Conservation (phyloP, 2,797 vertebrate genomes). For the Peromyscus attwateri region DNA sequence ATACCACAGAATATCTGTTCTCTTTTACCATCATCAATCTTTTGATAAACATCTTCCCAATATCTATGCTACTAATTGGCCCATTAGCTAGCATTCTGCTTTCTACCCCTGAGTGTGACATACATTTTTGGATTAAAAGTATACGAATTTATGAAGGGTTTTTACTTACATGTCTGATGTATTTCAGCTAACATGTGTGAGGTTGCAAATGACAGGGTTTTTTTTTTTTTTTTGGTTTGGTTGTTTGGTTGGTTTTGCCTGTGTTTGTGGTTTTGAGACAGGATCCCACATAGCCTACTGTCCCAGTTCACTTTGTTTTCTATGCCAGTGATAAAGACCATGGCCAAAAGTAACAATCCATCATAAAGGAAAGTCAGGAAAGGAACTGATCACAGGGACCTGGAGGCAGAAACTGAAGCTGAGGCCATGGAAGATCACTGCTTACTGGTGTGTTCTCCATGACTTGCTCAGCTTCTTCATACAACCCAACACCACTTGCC, state of each 20-base stretch:
- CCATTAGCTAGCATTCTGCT: background rate
- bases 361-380: background rate
- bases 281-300: background rate
- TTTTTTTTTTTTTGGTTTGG: background rate
- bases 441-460: background rate
- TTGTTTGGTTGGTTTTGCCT: background rate
- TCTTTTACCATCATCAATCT: background rate
- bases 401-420: background rate
- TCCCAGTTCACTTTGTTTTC: too few relatives aligned
- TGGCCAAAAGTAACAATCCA: background rate
- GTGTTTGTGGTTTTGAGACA: background rate
- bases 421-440: background rate
- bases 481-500: background rate
- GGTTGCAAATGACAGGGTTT: background rate
- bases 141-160: background rate
- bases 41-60: background rate
- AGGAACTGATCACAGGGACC: background rate
- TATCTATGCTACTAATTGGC: too few relatives aligned
- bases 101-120: too few relatives aligned
- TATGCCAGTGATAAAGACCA: background rate
- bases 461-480: background rate
- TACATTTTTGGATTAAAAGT: background rate
- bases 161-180: background rate
- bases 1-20: background rate
- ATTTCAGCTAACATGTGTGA: background rate